phyloP scores from a whole-genome alignment of 2,888 invertebrate species.

The Tipula vernalis region DNA sequence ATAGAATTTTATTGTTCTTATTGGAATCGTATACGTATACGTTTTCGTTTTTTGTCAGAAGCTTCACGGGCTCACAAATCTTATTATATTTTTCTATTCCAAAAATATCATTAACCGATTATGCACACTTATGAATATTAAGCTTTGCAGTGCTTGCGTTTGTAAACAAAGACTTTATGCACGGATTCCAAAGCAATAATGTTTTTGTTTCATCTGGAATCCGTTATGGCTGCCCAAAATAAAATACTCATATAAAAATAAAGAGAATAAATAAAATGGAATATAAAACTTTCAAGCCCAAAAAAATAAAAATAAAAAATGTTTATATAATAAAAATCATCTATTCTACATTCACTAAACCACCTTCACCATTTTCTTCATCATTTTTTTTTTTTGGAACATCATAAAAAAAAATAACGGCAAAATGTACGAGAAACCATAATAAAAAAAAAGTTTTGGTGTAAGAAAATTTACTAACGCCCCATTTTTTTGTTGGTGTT shows the following conservation, averaged over 20 bases:
- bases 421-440: background rate
- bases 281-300: conserved; percentile 4
- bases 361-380: background rate
- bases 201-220: background rate
- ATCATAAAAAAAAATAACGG: background rate
- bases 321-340: background rate
- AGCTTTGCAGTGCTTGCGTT: background rate
- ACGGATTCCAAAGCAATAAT: background rate
- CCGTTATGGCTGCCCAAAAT: background rate
- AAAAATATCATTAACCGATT: no score
- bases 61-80: no score
- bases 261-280: background rate
- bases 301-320: background rate
- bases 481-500: background rate
- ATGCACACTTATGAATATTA: no score
- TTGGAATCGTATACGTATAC: no score
- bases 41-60: no score
- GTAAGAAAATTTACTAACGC: background rate
- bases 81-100: no score
- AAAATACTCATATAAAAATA: background rate
- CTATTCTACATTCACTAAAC: background rate
- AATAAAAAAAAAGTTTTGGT: background rate
- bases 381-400: background rate
- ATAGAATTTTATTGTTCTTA: no score
- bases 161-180: background rate